A percentile compares a stretch with the other conserved stretches of the same genome.
These are phyloP conservation scores for Panonychus citri DNA, from an alignment of 1,140 invertebrate species.

Conservation along the genomic window DNA sequence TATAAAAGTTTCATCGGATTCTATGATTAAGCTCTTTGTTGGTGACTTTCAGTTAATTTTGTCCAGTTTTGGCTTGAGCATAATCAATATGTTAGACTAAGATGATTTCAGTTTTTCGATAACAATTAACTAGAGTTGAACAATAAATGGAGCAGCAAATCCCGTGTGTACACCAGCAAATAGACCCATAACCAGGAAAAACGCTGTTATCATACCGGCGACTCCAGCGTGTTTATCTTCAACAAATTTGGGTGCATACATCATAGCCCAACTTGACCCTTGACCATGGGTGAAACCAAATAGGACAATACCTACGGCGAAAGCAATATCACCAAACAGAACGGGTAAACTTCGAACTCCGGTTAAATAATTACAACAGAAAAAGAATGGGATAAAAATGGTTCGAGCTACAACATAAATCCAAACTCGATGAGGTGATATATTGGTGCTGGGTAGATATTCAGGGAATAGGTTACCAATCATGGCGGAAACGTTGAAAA, in stretches of 20 bases:
- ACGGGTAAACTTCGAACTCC: slow-evolving; percentile 38
- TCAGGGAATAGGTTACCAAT: slow-evolving; percentile 66
- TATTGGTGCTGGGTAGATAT: slow-evolving; percentile 38
- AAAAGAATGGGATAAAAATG: slow-evolving; percentile 64
- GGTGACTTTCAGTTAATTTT: too few relatives aligned
- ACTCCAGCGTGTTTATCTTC: slow-evolving; percentile 52
- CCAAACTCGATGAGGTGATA: slow-evolving; percentile 47
- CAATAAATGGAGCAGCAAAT: background rate
- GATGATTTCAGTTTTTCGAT: background rate
- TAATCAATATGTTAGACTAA: background rate
- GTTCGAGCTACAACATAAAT: slow-evolving; percentile 53
- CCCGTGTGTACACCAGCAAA: slow-evolving; percentile 33
- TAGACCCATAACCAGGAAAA: slow-evolving; percentile 68
- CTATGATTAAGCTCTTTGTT: too few relatives aligned
- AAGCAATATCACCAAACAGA: slow-evolving; percentile 61
- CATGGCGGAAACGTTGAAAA: slow-evolving; percentile 81
- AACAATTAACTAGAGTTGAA: background rate
- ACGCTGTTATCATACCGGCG: slow-evolving; percentile 85
- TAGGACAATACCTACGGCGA: slow-evolving; percentile 43
- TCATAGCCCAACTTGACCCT: slow-evolving; percentile 77
- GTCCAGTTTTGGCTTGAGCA: background rate
- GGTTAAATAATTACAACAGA: slow-evolving; percentile 71
- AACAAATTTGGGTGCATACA: slow-evolving; percentile 76
- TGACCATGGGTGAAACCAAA: slow-evolving; percentile 75
- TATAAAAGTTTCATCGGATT: too few relatives aligned